phyloP scores from a whole-genome alignment of 2,113 vertebrate species.

The Muntiacus muntjak region DNA sequence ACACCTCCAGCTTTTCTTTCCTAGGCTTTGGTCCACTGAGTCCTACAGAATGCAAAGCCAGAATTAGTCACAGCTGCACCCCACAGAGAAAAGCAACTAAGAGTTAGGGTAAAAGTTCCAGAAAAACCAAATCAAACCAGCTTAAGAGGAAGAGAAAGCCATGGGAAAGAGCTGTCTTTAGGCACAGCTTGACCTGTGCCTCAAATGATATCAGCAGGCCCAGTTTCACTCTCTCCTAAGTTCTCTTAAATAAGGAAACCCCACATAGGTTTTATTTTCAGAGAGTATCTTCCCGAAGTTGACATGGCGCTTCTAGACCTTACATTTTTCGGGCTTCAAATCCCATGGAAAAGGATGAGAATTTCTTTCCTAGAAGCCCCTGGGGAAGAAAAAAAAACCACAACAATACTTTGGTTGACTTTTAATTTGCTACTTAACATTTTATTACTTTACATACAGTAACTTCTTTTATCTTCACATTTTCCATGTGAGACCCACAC shows the following conservation, averaged over 20 bases:
- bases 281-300: background rate
- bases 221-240: background rate
- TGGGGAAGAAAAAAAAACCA: background rate
- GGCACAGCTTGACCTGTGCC: background rate
- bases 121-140: background rate
- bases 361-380: background rate
- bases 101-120: background rate
- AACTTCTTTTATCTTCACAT: background rate
- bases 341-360: background rate
- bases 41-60: background rate
- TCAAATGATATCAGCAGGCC: background rate
- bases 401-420: background rate
- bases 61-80: background rate
- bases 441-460: background rate
- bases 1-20: background rate
- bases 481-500: background rate
- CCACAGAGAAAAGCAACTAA: background rate
- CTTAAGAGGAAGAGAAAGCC: background rate
- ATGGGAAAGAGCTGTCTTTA: background rate
- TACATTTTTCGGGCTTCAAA: background rate
- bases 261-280: background rate
- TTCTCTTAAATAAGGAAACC: background rate
- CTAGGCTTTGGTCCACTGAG: background rate
- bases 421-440: background rate
- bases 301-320: background rate